Percentiles rank a stretch among this genome's conserved stretches.
Evolutionary conservation across 2,113 vertebrate species (phyloP).

Genomic region (Acanthochromis polyacanthus): DNA sequence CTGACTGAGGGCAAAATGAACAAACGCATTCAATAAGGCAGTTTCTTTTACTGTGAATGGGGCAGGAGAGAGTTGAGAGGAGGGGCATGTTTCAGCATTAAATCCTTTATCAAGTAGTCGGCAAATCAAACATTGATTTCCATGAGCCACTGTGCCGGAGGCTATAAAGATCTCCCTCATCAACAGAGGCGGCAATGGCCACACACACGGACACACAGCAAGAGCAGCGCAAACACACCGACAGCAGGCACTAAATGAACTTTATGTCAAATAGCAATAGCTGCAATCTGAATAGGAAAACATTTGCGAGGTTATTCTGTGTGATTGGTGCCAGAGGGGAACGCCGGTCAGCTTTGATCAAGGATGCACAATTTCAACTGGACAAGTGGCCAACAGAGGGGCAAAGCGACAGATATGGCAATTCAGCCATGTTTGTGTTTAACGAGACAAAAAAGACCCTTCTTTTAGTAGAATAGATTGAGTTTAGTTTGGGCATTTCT

Average conservation of each 20-base stretch:
- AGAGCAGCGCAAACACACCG: slow-evolving; percentile 8
- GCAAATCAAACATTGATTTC: slow-evolving; percentile 83
- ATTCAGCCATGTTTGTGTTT: slow-evolving; percentile 25
- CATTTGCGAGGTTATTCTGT: slow-evolving; percentile 24
- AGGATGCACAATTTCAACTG: slow-evolving; percentile 1
- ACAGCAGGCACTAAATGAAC: slow-evolving; percentile 57
- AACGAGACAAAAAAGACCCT: slow-evolving; percentile 19
- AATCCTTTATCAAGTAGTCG: slow-evolving; percentile 77
- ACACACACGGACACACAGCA: slow-evolving; percentile 33
- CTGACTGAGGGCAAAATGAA: slow-evolving; percentile 40
- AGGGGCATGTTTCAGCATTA: slow-evolving; percentile 63
- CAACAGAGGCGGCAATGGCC: slow-evolving; percentile 42
- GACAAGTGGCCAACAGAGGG: slow-evolving; percentile 35
- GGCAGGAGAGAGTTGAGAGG: slow-evolving; percentile 1
- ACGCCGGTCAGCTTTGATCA: slow-evolving; percentile 52
- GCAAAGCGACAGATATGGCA: slow-evolving; percentile 27
- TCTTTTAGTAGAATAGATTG: neutral
- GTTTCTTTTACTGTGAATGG: slow-evolving; percentile 48
- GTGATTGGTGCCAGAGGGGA: slow-evolving; percentile 23
- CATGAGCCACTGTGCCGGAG: slow-evolving; percentile 68
- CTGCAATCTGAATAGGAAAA: slow-evolving; percentile 43
- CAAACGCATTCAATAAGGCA: slow-evolving; percentile 64
- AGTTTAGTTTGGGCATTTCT: neutral
- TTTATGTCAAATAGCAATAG: slow-evolving; percentile 59
- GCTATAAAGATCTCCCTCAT: slow-evolving; percentile 76